phyloP scores from a whole-genome alignment of 2,797 vertebrate genomes.

The Tokudaia tokunoshimensis region DNA sequence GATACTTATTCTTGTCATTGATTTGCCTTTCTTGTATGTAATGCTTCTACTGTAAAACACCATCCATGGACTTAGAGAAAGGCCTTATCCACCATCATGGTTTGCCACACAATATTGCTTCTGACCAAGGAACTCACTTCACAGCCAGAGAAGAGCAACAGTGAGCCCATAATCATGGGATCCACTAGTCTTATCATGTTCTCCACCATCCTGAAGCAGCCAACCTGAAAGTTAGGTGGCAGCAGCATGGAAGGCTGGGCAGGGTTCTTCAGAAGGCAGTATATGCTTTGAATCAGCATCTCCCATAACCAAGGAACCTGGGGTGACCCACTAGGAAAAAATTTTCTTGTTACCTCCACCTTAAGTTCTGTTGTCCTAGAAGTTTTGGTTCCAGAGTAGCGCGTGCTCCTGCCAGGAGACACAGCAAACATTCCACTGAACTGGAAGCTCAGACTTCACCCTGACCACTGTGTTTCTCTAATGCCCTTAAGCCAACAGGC shows the following conservation, averaged over 20 bases:
- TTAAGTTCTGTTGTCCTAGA: not conserved
- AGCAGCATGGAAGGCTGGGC: not conserved
- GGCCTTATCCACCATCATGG: not conserved
- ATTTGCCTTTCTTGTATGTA: not conserved
- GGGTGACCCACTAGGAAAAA: not conserved
- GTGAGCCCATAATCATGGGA: not conserved
- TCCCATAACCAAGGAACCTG: not conserved
- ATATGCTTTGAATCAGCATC: not conserved
- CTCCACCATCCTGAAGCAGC: not conserved
- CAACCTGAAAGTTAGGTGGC: not conserved
- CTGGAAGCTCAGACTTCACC: not conserved
- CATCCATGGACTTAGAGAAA: not conserved
- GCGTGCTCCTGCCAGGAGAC: not conserved
- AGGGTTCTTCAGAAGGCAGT: not conserved
- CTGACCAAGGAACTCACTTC: not conserved
- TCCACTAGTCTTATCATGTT: not conserved
- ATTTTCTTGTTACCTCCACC: not conserved
- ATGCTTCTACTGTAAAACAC: not conserved
- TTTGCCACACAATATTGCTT: not conserved
- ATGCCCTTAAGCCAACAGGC: not conserved
- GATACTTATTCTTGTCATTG: not conserved
- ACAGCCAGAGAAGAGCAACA: not conserved
- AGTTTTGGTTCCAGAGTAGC: not conserved
- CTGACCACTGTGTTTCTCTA: not conserved
- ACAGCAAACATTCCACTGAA: not conserved